A percentile compares a stretch with the other conserved stretches of the same genome.
Evolutionary conservation across 30 jellyfish, hydroid and myxozoan species (phyloP).

Genomic region (Hydra vulgaris): DNA sequence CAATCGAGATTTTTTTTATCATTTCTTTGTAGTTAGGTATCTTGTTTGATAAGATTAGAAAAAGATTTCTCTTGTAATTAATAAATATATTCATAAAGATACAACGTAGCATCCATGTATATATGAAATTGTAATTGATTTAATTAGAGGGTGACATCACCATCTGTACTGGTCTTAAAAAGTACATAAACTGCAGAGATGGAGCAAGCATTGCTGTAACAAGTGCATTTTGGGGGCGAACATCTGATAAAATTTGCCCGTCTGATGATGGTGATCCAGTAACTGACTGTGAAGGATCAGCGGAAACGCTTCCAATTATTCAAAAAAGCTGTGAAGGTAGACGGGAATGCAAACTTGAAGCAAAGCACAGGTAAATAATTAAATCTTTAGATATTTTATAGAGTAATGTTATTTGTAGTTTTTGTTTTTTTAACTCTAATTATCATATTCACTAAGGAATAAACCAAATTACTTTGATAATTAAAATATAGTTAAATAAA

Average conservation of each 20-base stretch:
- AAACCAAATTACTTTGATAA: too few species aligned
- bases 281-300: conserved; percentile 92
- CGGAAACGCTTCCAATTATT: conserved; percentile 60
- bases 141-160: conserved; percentile 51
- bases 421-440: background rate
- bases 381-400: background rate
- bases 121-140: too few species aligned
- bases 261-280: conserved; percentile 99
- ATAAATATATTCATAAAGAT: too few species aligned
- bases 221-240: conserved; percentile 94
- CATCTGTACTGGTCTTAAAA: conserved; percentile 79
- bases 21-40: too few species aligned
- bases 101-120: too few species aligned
- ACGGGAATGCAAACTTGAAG: conserved; percentile 65
- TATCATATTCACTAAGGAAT: too few species aligned
- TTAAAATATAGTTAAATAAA: too few species aligned
- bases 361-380: conserved; percentile 69
- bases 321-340: conserved; percentile 76
- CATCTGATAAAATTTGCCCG: conserved; percentile 87
- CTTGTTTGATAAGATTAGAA: too few species aligned
- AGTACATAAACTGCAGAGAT: conserved; percentile 85
- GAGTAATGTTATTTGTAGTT: background rate
- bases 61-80: too few species aligned
- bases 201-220: conserved; percentile 86
- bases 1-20: too few species aligned